These are phyloP conservation scores for Columbina picui DNA, from an alignment of 2,113 vertebrate genomes.

Conservation along the genomic window DNA sequence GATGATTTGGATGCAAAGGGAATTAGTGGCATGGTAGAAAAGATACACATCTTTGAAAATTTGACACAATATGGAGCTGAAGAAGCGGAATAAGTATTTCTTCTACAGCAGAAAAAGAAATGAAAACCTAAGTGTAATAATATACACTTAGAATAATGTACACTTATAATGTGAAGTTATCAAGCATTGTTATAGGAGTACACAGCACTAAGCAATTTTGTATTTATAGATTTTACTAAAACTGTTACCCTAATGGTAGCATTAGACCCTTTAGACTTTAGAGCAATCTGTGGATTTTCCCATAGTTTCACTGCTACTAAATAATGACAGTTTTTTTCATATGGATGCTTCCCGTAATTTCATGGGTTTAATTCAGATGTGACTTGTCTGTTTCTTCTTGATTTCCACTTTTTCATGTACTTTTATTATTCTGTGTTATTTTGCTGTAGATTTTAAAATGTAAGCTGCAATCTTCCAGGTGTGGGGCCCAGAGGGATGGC, in stretches of 20 bases:
- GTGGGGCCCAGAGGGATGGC: background rate
- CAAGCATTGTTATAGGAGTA: background rate
- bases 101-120: background rate
- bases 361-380: background rate
- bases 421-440: background rate
- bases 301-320: background rate
- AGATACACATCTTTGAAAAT: background rate
- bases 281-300: background rate
- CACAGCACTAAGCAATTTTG: background rate
- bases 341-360: background rate
- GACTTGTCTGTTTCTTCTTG: background rate
- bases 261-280: background rate
- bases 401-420: background rate
- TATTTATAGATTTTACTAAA: background rate
- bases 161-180: background rate
- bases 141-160: too few relatives aligned
- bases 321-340: background rate
- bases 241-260: background rate
- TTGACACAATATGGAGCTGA: background rate
- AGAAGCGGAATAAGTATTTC: background rate
- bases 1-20: background rate
- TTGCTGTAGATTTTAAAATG: background rate
- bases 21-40: background rate
- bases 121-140: background rate
- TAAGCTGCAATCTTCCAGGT: background rate